phyloP scores from a whole-genome alignment of 2,113 vertebrate genomes.

The Campylomormyrus numenius region DNA sequence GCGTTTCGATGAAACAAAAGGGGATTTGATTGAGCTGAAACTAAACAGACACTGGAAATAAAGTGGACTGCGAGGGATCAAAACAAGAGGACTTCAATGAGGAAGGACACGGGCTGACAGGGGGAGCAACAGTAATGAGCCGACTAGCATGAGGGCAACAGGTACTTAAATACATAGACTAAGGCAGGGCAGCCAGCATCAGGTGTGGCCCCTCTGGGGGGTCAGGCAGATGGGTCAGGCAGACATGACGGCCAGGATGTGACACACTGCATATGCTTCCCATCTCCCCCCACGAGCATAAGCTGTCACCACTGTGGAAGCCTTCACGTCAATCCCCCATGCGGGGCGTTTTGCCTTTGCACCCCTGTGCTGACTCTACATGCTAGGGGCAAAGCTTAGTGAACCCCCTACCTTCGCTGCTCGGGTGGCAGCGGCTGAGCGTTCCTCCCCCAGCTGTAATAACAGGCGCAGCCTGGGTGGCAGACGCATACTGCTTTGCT shows the following conservation, averaged over 20 bases:
- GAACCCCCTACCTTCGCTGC: slow-evolving; percentile 36
- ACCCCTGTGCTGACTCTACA: not conserved
- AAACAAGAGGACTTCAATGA: too few species aligned
- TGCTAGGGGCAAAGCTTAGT: slow-evolving; percentile 31
- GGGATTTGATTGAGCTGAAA: too few species aligned
- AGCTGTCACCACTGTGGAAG: not conserved
- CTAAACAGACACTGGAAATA: too few species aligned
- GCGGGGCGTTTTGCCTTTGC: not conserved
- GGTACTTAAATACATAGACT: not conserved
- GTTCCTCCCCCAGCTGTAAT: slow-evolving; percentile 67
- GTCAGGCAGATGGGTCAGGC: not conserved
- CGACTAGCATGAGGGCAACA: not conserved
- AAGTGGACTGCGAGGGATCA: too few species aligned
- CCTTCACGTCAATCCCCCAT: not conserved
- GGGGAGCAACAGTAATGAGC: not conserved
- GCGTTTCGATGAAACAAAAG: too few species aligned
- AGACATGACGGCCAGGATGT: not conserved
- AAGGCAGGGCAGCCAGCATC: not conserved
- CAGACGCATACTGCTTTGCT: slow-evolving; percentile 18
- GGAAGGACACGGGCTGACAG: too few species aligned
- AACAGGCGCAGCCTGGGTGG: slow-evolving; percentile 44
- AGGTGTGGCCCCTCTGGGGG: not conserved
- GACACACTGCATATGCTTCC: not conserved
- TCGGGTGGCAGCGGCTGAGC: slow-evolving; percentile 42
- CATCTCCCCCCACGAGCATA: not conserved